Evolutionary conservation across 2,797 vertebrate genomes (phyloP).

Genomic region (Phrynocephalus vlangalii): DNA sequence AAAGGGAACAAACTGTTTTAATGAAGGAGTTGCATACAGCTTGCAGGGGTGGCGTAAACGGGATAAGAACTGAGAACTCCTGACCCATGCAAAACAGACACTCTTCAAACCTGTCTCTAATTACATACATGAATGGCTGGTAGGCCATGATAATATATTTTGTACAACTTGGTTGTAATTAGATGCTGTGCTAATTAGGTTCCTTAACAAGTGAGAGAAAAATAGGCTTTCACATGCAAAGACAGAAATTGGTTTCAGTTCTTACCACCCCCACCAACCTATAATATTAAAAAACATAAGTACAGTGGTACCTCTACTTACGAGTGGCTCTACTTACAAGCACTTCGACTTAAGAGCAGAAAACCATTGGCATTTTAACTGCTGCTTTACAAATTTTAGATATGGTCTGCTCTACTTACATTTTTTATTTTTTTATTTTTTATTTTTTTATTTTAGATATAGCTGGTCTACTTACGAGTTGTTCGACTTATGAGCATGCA

Average conservation of each 20-base stretch:
- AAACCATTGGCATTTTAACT: no score
- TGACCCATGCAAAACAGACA: not conserved
- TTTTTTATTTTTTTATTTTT: no score
- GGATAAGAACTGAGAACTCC: not conserved
- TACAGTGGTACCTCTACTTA: no score
- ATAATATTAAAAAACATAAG: slow-evolving; percentile 44
- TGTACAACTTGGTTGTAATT: slow-evolving; percentile 23
- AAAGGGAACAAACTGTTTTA: not conserved
- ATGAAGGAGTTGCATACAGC: not conserved
- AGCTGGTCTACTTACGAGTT: no score
- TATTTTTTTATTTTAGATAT: no score
- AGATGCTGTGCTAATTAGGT: slow-evolving; percentile 42
- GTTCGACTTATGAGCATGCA: no score
- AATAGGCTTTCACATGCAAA: slow-evolving; percentile 6
- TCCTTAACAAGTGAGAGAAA: not conserved
- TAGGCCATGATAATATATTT: slow-evolving; percentile 35
- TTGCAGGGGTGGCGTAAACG: not conserved
- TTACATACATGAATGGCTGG: slow-evolving; percentile 12
- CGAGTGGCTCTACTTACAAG: no score
- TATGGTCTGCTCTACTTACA: no score
- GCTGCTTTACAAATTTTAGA: no score
- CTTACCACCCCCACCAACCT: slow-evolving; percentile 42
- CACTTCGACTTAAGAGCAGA: no score
- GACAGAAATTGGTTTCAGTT: slow-evolving; percentile 49
- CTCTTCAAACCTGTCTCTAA: not conserved